Conservation (phyloP, 2,888 invertebrate genomes). For the Drosophila acutilabella region DNA sequence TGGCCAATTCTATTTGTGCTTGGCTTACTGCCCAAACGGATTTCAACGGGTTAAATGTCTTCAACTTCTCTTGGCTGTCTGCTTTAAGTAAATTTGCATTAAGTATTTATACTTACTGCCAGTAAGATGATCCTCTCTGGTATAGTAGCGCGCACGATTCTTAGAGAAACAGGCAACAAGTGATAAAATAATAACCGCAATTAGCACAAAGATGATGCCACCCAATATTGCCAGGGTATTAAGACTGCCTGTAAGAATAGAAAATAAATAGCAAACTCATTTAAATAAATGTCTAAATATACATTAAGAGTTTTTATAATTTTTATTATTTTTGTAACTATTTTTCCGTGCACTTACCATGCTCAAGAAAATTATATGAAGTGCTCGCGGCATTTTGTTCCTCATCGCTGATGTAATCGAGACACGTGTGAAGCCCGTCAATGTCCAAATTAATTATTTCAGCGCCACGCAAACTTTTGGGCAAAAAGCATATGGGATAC, state of each 20-base stretch:
- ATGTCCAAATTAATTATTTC: slow-evolving; percentile 84
- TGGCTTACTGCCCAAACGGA: slow-evolving; percentile 59
- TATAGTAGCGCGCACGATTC: slow-evolving; percentile 91
- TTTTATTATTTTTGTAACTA: neutral
- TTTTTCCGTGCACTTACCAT: slow-evolving; percentile 82
- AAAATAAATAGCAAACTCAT: too few relatives aligned
- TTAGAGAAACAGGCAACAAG: slow-evolving; percentile 87
- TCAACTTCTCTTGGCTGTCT: neutral
- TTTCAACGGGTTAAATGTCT: slow-evolving; percentile 20
- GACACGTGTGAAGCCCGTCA: slow-evolving; percentile 83
- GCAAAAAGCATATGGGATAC: slow-evolving; percentile 85
- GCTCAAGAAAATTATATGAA: slow-evolving; percentile 86
- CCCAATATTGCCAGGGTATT: slow-evolving; percentile 85
- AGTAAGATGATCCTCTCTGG: slow-evolving; percentile 89
- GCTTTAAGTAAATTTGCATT: slow-evolving; percentile 35
- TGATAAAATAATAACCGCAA: slow-evolving; percentile 83
- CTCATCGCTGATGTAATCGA: slow-evolving; percentile 85
- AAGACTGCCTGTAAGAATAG: slow-evolving; percentile 86
- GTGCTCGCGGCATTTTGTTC: slow-evolving; percentile 86
- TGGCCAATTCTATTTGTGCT: slow-evolving; percentile 14
- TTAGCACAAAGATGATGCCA: slow-evolving; percentile 84
- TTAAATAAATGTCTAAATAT: too few relatives aligned
- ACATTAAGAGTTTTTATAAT: neutral
- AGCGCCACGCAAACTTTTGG: slow-evolving; percentile 84
- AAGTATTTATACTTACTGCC: slow-evolving; percentile 77